These are phyloP conservation scores for Oncopeltus fasciatus DNA, from an alignment of 1,140 invertebrate species.

Conservation along the genomic window DNA sequence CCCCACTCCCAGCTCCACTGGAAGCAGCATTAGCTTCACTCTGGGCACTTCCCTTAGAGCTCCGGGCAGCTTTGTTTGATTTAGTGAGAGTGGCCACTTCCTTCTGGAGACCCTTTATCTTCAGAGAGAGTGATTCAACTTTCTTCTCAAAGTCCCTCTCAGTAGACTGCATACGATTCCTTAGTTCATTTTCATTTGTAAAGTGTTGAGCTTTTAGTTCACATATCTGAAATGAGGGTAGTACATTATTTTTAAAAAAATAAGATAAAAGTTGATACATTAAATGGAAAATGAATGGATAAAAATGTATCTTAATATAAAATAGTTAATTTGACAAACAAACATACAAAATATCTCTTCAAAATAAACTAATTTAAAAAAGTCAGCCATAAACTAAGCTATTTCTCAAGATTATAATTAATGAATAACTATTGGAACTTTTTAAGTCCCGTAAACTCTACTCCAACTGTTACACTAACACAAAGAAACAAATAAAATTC, in stretches of 20 bases:
- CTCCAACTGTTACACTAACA: too few relatives aligned
- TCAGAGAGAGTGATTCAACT: conserved; percentile 58
- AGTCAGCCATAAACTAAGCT: too few relatives aligned
- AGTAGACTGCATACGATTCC: conserved; percentile 66
- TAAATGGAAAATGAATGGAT: too few relatives aligned
- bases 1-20: conserved; percentile 26
- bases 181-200: conserved; percentile 68
- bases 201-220: conserved; percentile 85
- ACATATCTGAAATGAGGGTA: conserved; percentile 51
- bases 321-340: too few relatives aligned
- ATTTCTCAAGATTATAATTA: too few relatives aligned
- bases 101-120: conserved; percentile 60
- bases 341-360: too few relatives aligned
- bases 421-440: too few relatives aligned
- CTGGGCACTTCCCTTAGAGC: too few relatives aligned
- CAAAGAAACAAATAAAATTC: too few relatives aligned
- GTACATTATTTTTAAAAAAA: neutral
- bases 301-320: too few relatives aligned
- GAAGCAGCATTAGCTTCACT: conserved; percentile 25
- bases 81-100: conserved; percentile 75
- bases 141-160: conserved; percentile 71
- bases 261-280: neutral
- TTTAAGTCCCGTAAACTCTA: too few relatives aligned
- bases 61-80: conserved; percentile 62
- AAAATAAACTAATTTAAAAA: too few relatives aligned